Percentiles rank a stretch among this genome's conserved stretches.
Evolutionary conservation across 2,797 vertebrate genomes (phyloP).

Genomic region (Bufotes viridis): DNA sequence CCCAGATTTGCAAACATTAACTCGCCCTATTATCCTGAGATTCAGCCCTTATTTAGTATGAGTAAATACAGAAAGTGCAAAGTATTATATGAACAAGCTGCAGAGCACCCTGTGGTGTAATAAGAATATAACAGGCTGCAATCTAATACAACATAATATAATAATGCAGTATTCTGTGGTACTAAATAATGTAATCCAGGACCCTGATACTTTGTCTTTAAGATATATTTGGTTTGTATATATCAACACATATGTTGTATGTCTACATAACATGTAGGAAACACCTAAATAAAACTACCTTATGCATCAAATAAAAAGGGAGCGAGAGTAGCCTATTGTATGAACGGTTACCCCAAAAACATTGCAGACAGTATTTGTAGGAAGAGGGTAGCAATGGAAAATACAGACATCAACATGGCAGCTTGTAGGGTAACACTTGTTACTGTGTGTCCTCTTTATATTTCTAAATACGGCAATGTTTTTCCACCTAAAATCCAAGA

Average conservation of each 20-base stretch:
- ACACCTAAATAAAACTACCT: no score
- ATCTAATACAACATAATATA: neutral
- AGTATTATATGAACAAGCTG: neutral
- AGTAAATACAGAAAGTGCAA: neutral
- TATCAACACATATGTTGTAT: neutral
- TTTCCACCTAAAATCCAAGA: no score
- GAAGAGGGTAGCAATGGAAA: neutral
- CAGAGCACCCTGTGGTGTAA: neutral
- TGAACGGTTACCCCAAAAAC: neutral
- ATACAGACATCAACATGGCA: neutral
- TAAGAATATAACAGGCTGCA: neutral
- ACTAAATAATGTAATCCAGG: neutral
- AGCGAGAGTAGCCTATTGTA: neutral
- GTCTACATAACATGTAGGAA: neutral
- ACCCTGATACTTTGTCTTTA: neutral
- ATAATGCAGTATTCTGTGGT: neutral
- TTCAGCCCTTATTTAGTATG: conserved; percentile 17
- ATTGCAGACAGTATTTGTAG: neutral
- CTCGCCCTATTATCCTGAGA: conserved; percentile 26
- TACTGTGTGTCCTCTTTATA: no score
- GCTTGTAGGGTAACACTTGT: no score
- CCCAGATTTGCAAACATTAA: conserved; percentile 48
- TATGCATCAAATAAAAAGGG: neutral
- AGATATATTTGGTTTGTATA: neutral
- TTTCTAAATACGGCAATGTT: no score